Evolutionary conservation across 2,113 vertebrate species (phyloP).

Genomic region (Tupaia tana): DNA sequence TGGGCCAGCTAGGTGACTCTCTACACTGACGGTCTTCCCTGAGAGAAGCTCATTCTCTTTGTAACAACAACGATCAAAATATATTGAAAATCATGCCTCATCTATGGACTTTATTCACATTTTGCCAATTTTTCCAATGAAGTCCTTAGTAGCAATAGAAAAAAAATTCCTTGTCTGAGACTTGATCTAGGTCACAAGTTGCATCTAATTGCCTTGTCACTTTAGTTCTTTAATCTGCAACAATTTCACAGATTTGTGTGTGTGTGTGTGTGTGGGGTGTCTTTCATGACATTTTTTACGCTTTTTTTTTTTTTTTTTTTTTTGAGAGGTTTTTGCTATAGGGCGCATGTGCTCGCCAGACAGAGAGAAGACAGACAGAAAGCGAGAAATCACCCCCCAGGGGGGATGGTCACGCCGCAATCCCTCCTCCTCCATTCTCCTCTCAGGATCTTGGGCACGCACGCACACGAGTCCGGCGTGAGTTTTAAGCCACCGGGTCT

Average conservation of each 20-base stretch:
- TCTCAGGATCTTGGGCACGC: no score
- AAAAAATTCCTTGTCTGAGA: not conserved
- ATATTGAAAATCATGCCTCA: not conserved
- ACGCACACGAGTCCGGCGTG: no score
- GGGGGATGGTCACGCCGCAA: no score
- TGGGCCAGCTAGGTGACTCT: no score
- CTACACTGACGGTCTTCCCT: not conserved
- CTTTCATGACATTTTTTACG: slow-evolving; percentile 1
- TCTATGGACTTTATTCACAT: slow-evolving; percentile 13
- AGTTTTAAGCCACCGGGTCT: no score
- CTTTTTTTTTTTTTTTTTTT: no score
- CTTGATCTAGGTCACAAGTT: not conserved
- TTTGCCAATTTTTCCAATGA: not conserved
- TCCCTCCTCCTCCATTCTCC: no score
- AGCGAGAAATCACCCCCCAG: no score
- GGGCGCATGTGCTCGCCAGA: no score
- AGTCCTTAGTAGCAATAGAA: not conserved
- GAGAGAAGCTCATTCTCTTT: not conserved
- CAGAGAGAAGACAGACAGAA: no score
- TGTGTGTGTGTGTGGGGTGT: not conserved
- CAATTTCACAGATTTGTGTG: not conserved
- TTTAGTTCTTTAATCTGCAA: not conserved
- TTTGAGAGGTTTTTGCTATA: no score
- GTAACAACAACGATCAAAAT: slow-evolving; percentile 10
- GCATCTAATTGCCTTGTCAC: not conserved